Percentiles rank a stretch among this genome's conserved stretches.
These are phyloP conservation scores for Ahaetulla prasina DNA, from an alignment of 2,113 vertebrate species.

Conservation along the genomic window DNA sequence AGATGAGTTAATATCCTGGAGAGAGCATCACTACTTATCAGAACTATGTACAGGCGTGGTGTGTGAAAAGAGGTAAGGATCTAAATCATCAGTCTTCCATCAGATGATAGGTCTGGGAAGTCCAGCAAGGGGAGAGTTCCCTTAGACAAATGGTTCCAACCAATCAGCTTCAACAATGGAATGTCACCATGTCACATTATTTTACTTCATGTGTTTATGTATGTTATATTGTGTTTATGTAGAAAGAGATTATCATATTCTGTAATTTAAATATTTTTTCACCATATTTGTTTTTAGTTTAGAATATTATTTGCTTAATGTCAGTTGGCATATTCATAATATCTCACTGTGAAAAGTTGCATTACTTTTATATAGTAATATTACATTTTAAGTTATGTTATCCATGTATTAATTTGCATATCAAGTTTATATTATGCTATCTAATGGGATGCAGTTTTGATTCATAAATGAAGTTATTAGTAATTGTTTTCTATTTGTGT, in stretches of 20 bases:
- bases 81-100: not conserved
- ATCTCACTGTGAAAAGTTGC: not conserved
- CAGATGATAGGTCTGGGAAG: not conserved
- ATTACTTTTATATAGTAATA: not conserved
- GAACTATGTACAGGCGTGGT: not conserved
- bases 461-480: constrained; percentile 10
- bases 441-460: not conserved
- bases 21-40: not conserved
- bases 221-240: not conserved
- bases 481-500: constrained; percentile 25
- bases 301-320: not conserved
- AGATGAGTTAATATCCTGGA: not conserved
- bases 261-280: not conserved
- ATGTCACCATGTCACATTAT: not conserved
- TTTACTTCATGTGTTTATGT: not conserved
- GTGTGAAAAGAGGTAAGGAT: not conserved
- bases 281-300: not conserved
- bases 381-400: not conserved
- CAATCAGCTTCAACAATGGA: not conserved
- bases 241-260: not conserved
- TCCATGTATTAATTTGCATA: not conserved
- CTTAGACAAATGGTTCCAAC: not conserved
- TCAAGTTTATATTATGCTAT: not conserved
- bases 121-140: not conserved
- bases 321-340: not conserved